phyloP scores from a whole-genome alignment of 2,797 vertebrate genomes.

The Pseudochirops cupreus region DNA sequence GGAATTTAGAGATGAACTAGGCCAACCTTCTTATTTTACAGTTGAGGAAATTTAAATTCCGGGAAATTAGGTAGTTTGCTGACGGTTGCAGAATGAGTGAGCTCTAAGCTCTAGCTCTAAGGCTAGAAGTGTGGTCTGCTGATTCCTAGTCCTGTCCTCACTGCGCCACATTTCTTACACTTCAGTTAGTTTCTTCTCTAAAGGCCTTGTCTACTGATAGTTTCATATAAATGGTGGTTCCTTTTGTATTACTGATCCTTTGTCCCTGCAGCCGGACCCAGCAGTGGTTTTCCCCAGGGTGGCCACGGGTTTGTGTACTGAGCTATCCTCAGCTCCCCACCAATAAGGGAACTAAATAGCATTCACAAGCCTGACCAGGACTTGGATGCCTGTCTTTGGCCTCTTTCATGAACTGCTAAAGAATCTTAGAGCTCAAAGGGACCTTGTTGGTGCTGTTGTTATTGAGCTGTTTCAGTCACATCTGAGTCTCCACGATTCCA shows the following conservation, averaged over 20 bases:
- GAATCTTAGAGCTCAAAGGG: background rate
- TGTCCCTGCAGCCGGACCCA: background rate
- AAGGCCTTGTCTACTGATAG: background rate
- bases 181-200: background rate
- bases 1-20: background rate
- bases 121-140: background rate
- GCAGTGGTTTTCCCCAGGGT: background rate
- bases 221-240: background rate
- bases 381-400: background rate
- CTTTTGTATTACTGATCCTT: background rate
- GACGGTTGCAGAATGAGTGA: accelerated
- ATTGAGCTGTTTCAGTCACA: background rate
- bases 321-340: background rate
- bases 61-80: accelerated
- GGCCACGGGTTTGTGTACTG: background rate
- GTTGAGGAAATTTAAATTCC: too few species aligned
- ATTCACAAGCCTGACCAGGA: background rate
- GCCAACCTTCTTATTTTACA: background rate
- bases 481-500: background rate
- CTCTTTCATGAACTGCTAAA: background rate
- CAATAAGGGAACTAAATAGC: background rate
- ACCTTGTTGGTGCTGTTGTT: background rate
- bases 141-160: background rate
- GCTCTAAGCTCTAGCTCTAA: background rate
- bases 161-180: accelerated